phyloP scores from a whole-genome alignment of 2,113 vertebrate species.

The Prolemur simus region DNA sequence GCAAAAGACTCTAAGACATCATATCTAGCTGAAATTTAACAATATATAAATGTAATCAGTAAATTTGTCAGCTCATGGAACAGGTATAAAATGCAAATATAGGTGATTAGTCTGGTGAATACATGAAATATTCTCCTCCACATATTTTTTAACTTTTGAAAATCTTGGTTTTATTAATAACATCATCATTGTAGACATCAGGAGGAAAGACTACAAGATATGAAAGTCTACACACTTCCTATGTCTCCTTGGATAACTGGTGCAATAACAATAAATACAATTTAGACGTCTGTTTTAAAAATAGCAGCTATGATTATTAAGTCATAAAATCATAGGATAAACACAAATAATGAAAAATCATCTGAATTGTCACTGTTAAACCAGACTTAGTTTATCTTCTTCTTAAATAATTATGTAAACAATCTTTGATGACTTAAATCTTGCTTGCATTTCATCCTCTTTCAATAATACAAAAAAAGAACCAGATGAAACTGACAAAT shows the following conservation, averaged over 20 bases:
- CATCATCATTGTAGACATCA: not conserved
- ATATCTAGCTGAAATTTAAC: not conserved
- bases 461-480: not conserved
- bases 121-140: not conserved
- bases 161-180: not conserved
- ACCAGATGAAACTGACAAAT: not conserved
- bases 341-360: not conserved
- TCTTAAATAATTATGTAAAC: not conserved
- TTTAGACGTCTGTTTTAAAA: not conserved
- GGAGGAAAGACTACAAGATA: not conserved
- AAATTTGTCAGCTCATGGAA: not conserved
- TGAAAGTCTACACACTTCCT: not conserved
- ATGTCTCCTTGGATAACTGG: not conserved
- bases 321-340: not conserved
- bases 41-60: not conserved
- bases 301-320: not conserved
- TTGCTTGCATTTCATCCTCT: not conserved
- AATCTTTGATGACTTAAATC: not conserved
- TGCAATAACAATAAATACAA: not conserved
- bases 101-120: not conserved
- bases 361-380: not conserved
- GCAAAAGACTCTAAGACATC: not conserved
- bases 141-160: slow-evolving; percentile 10
- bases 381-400: not conserved
- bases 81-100: not conserved